phyloP scores from a whole-genome alignment of 2,113 vertebrate species.

The Clarias magur region DNA sequence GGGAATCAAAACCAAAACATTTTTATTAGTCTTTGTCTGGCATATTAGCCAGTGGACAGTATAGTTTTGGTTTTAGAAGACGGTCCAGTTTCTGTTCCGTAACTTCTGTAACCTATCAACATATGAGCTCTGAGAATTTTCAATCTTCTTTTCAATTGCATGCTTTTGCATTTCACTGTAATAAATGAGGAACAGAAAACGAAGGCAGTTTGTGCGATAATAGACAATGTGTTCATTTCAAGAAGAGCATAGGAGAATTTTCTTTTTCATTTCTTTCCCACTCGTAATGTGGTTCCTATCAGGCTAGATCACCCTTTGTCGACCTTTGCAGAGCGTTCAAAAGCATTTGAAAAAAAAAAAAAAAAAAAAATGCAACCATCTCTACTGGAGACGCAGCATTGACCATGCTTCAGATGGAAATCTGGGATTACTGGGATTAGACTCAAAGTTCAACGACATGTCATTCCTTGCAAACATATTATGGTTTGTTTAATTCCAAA shows the following conservation, averaged over 20 bases:
- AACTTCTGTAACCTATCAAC: conserved; percentile 14
- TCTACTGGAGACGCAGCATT: not conserved
- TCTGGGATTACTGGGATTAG: not conserved
- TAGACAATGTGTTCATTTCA: conserved; percentile 9
- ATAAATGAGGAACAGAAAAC: conserved; percentile 17
- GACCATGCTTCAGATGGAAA: not conserved
- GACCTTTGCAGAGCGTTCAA: not conserved
- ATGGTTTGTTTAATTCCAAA: not conserved
- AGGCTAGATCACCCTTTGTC: not conserved
- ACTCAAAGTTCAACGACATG: not conserved
- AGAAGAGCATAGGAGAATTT: not conserved
- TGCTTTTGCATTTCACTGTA: not conserved
- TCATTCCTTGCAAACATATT: not conserved
- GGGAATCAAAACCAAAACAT: not conserved
- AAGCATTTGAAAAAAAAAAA: not conserved
- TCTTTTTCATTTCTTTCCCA: not conserved
- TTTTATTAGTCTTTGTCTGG: not conserved
- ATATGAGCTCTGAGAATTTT: not conserved
- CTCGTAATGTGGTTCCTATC: conserved; percentile 1
- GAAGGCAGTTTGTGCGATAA: not conserved
- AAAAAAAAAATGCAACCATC: not conserved
- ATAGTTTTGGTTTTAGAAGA: conserved; percentile 31
- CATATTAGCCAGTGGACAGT: not conserved
- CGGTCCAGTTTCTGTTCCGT: conserved; percentile 42
- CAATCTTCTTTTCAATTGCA: not conserved